Base-by-base conservation (phyloP, 2,797 vertebrate species). In the Myotis planiceps region DNA sequence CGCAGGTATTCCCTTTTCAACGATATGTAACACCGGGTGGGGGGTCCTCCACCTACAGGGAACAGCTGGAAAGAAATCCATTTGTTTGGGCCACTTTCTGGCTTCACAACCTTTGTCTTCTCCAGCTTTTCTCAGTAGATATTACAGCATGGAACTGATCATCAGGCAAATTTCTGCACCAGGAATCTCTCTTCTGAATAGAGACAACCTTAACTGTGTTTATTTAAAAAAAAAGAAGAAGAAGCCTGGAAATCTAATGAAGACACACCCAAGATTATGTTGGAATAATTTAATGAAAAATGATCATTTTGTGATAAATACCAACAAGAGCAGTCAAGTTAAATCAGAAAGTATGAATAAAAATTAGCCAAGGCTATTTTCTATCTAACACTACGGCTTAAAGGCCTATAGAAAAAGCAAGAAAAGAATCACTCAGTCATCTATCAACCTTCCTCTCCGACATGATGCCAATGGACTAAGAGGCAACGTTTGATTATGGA, bases 311-410 rank as follows among this genome's bases (percentile, higher is more conserved):
- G 25, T 76, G 75, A 85, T 79, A 82, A 96, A 91, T 85, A 86
- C 14, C 45, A 96, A 58, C 7, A 93, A 89, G 45, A 82, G 6
- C 13, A 55, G 49, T 96, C 19, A 87, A 94, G 85, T 93, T 75
- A 93, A 76, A 32, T 92, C 53, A 95, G 65, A 72, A 92, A 91
- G 55, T 75, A 3, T 92, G 83, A 96, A 79, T 81, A 32, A 92
- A 94, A 87, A 92, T 72, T 72, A 92, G 34, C 27, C 60, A 80
- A 72, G 79, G 79, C 68, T 72, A 79, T 83, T 87, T 90, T 90
- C 79, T 92, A 63, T n/a, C 65, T 94, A 96, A 85, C 34, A 85
- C 37, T 25, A 63, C 32, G 65, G 78, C 63, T 93, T 88, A 92
- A 92, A 94, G 51, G 63, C 49, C 78, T 88, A 95, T 10, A 90